Conservation (phyloP, 2,113 vertebrate genomes). For the Macrotus californicus region DNA sequence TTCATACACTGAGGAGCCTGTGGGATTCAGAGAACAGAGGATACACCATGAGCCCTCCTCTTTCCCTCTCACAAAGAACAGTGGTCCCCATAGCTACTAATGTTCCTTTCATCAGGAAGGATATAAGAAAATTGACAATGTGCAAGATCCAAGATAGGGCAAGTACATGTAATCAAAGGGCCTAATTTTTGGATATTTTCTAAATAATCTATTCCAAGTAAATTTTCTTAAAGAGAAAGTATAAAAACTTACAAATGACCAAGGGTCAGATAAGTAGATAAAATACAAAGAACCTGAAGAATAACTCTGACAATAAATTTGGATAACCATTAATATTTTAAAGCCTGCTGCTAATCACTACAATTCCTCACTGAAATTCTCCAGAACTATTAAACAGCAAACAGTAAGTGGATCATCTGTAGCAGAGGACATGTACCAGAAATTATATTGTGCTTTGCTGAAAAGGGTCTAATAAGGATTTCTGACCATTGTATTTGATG, state of each 20-base stretch:
- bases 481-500: not conserved
- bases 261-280: not conserved
- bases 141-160: not conserved
- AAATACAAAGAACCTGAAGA: not conserved
- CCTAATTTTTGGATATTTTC: not conserved
- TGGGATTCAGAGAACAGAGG: slow-evolving; percentile 24
- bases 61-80: slow-evolving; percentile 14
- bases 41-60: slow-evolving; percentile 41
- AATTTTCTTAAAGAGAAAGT: not conserved
- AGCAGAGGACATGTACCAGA: not conserved
- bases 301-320: not conserved
- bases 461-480: not conserved
- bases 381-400: not conserved
- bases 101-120: slow-evolving; percentile 28
- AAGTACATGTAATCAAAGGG: not conserved
- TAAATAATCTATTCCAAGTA: not conserved
- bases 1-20: slow-evolving; percentile 10
- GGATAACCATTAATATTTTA: not conserved
- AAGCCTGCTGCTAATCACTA: not conserved
- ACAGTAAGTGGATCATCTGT: not conserved
- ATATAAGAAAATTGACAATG: slow-evolving; percentile 51
- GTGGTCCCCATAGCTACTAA: not conserved
- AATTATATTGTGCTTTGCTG: not conserved
- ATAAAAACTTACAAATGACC: not conserved
- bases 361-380: not conserved